A percentile compares a stretch with the other conserved stretches of the same genome.
Conservation (phyloP, 2,888 invertebrate genomes). For the Drosophila anceps region DNA sequence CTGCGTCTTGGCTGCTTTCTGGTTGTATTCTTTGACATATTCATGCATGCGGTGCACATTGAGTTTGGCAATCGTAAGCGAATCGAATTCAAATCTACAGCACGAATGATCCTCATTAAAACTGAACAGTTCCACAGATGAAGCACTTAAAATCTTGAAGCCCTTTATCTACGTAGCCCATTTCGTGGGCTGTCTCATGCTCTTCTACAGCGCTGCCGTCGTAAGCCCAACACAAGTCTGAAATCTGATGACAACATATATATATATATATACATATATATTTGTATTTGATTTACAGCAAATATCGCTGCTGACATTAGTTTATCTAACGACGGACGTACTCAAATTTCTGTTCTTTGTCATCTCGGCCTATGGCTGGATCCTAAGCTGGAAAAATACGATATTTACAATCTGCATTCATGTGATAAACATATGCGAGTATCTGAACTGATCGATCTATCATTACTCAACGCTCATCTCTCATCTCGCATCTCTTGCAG, state of each 20-base stretch:
- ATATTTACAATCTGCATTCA: neutral
- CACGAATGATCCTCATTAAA: neutral
- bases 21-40: constrained; percentile 17
- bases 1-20: constrained; percentile 34
- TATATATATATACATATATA: neutral
- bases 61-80: constrained; percentile 13
- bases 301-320: constrained; percentile 9
- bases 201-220: constrained; percentile 10
- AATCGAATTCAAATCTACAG: neutral
- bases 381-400: neutral
- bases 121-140: constrained; percentile 3
- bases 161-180: neutral
- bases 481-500: constrained; percentile 8
- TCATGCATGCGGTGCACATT: constrained; percentile 26
- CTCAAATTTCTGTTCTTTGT: neutral
- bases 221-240: constrained; percentile 11
- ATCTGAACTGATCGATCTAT: neutral
- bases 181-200: constrained; percentile 16
- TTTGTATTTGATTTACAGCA: constrained; percentile 6
- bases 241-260: no score
- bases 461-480: neutral
- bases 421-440: constrained; percentile 21
- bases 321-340: constrained; percentile 20
- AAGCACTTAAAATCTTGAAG: neutral
- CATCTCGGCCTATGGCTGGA: constrained; percentile 8